Base-by-base conservation (phyloP, 2,797 vertebrate species). In the Mastacembelus armatus region DNA sequence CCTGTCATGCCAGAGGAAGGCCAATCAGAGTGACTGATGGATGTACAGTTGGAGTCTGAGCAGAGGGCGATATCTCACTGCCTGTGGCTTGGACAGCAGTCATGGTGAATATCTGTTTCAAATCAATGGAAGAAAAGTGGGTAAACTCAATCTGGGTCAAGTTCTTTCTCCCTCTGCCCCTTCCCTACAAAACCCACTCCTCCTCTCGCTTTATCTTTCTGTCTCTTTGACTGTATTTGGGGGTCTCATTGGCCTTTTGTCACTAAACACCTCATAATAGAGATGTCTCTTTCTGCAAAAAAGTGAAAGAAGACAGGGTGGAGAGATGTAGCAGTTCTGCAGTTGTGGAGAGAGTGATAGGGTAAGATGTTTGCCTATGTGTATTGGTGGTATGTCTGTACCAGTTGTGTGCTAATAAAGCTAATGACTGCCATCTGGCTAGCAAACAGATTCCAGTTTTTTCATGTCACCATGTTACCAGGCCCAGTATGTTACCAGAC, bases 391-490 rank as follows among this genome's bases (percentile, higher is more conserved):
- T 76, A 67, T 58, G 76, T 70, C 76, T 81, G 81, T 80, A 72
- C 75, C 77, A 83, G 75, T 88, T 90, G 85, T 86, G 73, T 84
- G 86, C 71, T 86, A 92, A 90, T 90, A 91, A 88, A 85, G 62
- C 72, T 89, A 91, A 92, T 89, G 70, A 84, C 71, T 80, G 38
- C 85, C 89, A 91, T 89, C 71, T 89, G 89, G 78, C 50, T 69
- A 49, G 60, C 30, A 10, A 67, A 84, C 68, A 65, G 71, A 88
- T 89, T 88, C 81, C 64, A 61, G 27, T 81, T 74, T 83, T 74
- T 49, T 42, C 47, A 68, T 78, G 77, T 86, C 76, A 80, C 77
- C 80, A 65, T 72, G 61, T 83, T 81, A 73, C 70, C 66, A 68
- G 50, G 62, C 27, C 35, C 11, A 42, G 58, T 49, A 18, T 35